A percentile compares a stretch with the other conserved stretches of the same genome.
phyloP scores from a whole-genome alignment of 2,888 invertebrate species.

The Odontothrips loti region DNA sequence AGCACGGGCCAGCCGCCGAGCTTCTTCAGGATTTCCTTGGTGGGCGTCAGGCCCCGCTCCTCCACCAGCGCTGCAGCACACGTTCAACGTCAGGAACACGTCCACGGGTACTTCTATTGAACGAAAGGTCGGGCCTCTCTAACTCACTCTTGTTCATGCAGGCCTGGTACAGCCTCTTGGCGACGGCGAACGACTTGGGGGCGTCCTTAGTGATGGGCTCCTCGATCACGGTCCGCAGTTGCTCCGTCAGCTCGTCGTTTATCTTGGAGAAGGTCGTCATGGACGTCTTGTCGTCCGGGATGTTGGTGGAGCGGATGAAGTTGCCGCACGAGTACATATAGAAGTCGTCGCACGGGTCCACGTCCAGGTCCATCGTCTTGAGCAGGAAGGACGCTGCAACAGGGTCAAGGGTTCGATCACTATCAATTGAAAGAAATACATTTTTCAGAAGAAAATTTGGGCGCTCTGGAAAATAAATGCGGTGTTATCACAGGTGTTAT shows the following conservation, averaged over 20 bases:
- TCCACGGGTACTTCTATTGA: not conserved
- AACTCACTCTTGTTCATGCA: constrained; percentile 84
- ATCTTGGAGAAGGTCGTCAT: constrained; percentile 72
- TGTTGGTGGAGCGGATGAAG: constrained; percentile 65
- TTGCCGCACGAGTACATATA: constrained; percentile 75
- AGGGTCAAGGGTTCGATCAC: too few species aligned
- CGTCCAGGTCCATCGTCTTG: constrained; percentile 63
- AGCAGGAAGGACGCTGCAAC: constrained; percentile 63
- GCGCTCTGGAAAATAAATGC: too few species aligned
- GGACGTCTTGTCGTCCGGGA: constrained; percentile 77
- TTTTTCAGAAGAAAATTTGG: not conserved
- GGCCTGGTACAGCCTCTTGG: constrained; percentile 76
- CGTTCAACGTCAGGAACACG: not conserved
- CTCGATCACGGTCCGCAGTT: constrained; percentile 65
- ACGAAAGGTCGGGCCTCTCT: not conserved
- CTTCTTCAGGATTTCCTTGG: constrained; percentile 64
- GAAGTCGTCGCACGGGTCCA: constrained; percentile 79
- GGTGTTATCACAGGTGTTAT: too few species aligned
- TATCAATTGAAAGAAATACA: too few species aligned
- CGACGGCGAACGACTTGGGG: constrained; percentile 67
- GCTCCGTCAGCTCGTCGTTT: constrained; percentile 68
- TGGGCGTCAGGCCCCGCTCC: constrained; percentile 66
- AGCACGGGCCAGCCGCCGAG: constrained; percentile 94
- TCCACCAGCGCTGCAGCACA: constrained; percentile 68
- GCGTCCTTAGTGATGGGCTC: constrained; percentile 58